phyloP scores from a whole-genome alignment of 2,113 vertebrate genomes.

The Eudorcas thomsonii region DNA sequence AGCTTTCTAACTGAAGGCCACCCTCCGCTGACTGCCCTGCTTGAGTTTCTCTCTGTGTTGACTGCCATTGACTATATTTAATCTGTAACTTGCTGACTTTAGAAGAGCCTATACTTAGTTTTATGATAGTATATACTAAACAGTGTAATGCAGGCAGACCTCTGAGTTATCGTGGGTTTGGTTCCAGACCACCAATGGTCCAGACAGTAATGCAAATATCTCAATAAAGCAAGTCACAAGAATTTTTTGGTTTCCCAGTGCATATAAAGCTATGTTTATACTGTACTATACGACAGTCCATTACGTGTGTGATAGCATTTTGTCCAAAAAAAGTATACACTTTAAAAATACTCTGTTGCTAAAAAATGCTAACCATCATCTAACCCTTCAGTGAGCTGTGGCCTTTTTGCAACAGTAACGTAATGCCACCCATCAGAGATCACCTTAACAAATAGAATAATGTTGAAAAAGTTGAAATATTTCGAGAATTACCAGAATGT shows the following conservation, averaged over 20 bases:
- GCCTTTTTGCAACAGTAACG: background rate
- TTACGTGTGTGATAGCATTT: background rate
- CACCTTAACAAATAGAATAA: background rate
- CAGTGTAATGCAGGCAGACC: background rate
- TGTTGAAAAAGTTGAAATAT: background rate
- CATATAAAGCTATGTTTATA: background rate
- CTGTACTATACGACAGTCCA: background rate
- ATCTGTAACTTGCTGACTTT: background rate
- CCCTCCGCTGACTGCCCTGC: background rate
- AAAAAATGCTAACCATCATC: background rate
- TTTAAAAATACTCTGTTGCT: background rate
- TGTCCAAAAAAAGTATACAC: background rate
- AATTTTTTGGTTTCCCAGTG: background rate
- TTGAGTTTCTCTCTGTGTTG: background rate
- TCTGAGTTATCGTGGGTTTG: background rate
- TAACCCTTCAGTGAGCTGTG: background rate
- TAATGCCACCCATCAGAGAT: background rate
- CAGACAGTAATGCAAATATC: background rate
- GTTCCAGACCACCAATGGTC: background rate
- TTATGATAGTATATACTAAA: background rate
- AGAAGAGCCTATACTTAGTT: background rate
- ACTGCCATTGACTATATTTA: background rate
- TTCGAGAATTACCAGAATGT: background rate
- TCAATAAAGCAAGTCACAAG: background rate
- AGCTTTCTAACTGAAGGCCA: background rate